Conservation (phyloP, 92 coral and sea anemone species). For the Epizoanthus illoricatus region DNA sequence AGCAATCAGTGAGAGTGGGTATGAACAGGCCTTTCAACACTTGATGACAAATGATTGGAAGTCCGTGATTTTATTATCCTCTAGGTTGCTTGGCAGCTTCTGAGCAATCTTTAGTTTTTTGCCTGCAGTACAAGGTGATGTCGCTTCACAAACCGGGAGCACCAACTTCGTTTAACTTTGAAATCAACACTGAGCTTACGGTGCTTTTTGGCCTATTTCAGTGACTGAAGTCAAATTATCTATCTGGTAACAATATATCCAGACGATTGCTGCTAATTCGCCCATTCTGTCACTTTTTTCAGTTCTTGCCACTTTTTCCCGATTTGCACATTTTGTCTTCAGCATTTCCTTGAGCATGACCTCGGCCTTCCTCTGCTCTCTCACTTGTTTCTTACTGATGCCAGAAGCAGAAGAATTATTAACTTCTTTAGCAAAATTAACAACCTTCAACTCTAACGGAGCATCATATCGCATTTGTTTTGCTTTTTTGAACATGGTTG, state of each 20-base stretch:
- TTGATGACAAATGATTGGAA: not conserved
- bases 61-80: not conserved
- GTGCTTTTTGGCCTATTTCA: too few relatives aligned
- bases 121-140: not conserved
- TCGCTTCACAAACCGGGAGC: not conserved
- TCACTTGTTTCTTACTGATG: not conserved
- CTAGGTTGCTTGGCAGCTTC: not conserved
- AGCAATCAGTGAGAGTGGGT: constrained; percentile 5
- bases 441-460: too few relatives aligned
- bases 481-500: too few relatives aligned
- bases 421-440: too few relatives aligned
- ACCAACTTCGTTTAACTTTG: not conserved
- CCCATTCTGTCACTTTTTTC: constrained; percentile 8
- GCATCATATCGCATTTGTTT: too few relatives aligned
- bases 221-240: too few relatives aligned
- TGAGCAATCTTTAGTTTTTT: not conserved
- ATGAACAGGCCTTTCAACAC: not conserved
- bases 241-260: constrained; percentile 6
- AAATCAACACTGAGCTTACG: not conserved
- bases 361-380: not conserved
- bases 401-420: constrained; percentile 11
- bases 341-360: not conserved
- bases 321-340: constrained; percentile 13
- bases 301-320: constrained; percentile 25
- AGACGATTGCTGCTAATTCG: not conserved